Percentiles rank a stretch among this genome's conserved stretches.
Evolutionary conservation across 2,113 vertebrate genomes (phyloP).

Genomic region (Garra rufa): DNA sequence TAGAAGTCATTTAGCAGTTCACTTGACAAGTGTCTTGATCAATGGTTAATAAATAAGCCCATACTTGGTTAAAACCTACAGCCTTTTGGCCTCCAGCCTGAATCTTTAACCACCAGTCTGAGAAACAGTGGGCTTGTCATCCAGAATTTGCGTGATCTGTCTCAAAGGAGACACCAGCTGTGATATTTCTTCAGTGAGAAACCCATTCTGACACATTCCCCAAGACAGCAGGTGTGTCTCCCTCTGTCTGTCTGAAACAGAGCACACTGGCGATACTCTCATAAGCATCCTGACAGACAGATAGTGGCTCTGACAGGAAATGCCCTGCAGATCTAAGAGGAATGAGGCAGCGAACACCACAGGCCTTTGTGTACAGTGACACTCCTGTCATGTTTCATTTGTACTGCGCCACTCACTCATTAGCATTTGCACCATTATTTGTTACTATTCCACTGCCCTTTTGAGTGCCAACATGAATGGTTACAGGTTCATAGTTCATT

Average conservation of each 20-base stretch:
- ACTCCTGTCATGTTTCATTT: constrained; percentile 66
- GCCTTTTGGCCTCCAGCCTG: constrained; percentile 1
- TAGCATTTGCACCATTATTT: constrained; percentile 63
- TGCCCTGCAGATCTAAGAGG: constrained; percentile 8
- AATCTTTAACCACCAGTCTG: constrained; percentile 17
- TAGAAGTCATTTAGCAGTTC: neutral
- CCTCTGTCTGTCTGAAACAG: neutral
- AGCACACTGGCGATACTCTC: constrained; percentile 18
- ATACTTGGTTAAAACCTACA: neutral
- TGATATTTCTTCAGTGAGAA: constrained; percentile 23
- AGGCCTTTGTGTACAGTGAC: constrained; percentile 56
- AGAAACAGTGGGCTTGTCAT: constrained; percentile 11
- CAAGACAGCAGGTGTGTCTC: constrained; percentile 31
- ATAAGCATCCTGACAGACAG: constrained; percentile 20
- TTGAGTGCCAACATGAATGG: constrained; percentile 60
- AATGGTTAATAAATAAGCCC: neutral
- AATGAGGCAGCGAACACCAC: constrained; percentile 22
- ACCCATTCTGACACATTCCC: constrained; percentile 31
- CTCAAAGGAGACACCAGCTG: constrained; percentile 34
- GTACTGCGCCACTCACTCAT: constrained; percentile 49
- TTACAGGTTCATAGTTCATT: neutral
- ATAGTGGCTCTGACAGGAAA: constrained; percentile 18
- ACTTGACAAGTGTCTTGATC: neutral
- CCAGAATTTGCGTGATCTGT: neutral
- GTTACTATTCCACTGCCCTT: constrained; percentile 59